Conservation (phyloP, 2,888 invertebrate genomes). For the Synanthedon vespiformis region DNA sequence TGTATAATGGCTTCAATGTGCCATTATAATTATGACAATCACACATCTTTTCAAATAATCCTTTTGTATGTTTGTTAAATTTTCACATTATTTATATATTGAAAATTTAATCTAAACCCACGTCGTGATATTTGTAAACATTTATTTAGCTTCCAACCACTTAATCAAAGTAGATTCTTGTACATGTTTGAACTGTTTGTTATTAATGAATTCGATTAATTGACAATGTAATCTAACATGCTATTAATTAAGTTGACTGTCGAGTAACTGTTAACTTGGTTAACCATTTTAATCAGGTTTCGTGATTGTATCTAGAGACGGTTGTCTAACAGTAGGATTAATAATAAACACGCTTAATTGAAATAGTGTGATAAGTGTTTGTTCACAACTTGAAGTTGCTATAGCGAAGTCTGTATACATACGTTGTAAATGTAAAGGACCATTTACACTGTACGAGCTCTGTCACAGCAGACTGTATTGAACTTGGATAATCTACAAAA, state of each 20-base stretch:
- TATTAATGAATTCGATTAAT: conserved; percentile 21
- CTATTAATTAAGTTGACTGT: conserved; percentile 21
- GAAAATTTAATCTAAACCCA: too few species aligned
- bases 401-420: too few species aligned
- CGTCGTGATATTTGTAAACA: neutral
- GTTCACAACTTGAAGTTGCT: neutral
- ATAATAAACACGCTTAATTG: neutral
- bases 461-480: too few species aligned
- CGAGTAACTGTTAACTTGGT: conserved; percentile 15
- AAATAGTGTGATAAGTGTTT: neutral
- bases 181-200: conserved; percentile 2
- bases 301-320: conserved; percentile 1
- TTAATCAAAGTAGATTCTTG: neutral
- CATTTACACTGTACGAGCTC: too few species aligned
- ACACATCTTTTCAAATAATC: too few species aligned
- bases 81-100: too few species aligned
- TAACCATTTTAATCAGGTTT: conserved; percentile 12
- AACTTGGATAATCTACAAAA: too few species aligned
- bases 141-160: neutral
- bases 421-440: too few species aligned
- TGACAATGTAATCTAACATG: conserved; percentile 15
- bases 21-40: too few species aligned
- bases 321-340: neutral
- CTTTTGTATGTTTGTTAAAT: too few species aligned
- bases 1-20: too few species aligned